Conservation (phyloP, 2,797 vertebrate species). For the Channa striata region DNA sequence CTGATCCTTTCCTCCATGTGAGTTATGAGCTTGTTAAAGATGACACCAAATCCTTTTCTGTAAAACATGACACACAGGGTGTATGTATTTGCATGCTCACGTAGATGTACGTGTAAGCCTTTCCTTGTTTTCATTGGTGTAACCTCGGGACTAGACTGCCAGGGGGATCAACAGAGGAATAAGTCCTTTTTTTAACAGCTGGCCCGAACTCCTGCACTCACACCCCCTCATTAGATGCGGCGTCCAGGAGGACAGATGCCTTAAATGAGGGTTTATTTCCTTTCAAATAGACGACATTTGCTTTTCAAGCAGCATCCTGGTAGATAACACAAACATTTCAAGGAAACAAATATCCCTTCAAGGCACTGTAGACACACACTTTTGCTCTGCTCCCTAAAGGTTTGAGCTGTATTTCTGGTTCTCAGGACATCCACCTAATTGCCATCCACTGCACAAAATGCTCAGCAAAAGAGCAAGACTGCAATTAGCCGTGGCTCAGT, state of each 20-base stretch:
- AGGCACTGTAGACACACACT: constrained; percentile 34
- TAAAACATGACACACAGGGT: constrained; percentile 70
- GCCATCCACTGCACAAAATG: constrained; percentile 74
- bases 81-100: constrained; percentile 47
- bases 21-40: constrained; percentile 75
- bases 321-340: constrained; percentile 48
- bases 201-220: constrained; percentile 21
- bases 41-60: constrained; percentile 72
- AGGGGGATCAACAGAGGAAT: constrained; percentile 6
- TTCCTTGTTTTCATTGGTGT: constrained; percentile 33
- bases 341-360: constrained; percentile 50
- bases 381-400: constrained; percentile 54
- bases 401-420: constrained; percentile 70
- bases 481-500: constrained; percentile 80
- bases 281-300: constrained; percentile 22
- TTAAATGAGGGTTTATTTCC: constrained; percentile 37
- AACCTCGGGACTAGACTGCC: constrained; percentile 11
- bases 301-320: constrained; percentile 25
- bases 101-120: constrained; percentile 35
- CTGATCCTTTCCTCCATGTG: constrained; percentile 58
- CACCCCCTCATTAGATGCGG: constrained; percentile 46
- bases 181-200: constrained; percentile 33
- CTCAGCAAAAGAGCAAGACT: constrained; percentile 76
- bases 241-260: constrained; percentile 44
- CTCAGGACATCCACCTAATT: constrained; percentile 81